Base-by-base conservation (phyloP, 2,113 vertebrate species). In the Alosa alosa region DNA sequence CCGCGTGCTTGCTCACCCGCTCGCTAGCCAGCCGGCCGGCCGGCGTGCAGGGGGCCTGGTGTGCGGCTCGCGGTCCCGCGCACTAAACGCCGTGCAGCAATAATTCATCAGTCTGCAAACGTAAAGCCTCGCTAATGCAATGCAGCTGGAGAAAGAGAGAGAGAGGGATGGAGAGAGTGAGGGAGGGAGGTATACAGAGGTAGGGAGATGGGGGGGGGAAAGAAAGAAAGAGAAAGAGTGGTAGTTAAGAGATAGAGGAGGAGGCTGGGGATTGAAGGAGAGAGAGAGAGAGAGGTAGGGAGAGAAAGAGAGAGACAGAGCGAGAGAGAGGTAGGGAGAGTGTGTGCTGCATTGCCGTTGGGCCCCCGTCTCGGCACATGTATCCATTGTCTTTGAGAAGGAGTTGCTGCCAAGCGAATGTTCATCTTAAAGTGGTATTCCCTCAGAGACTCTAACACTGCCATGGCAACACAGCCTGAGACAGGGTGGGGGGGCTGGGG, bases 371-470 rank as follows among this genome's bases (percentile, higher is more conserved):
- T 36, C 41, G 50, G 84, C 81, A 49, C 81, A 31, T 85, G 60
- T 39, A 83, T 75, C 64, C 47, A 83, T 78, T 78, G 85, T 44
- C 36, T 44, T 84, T 85, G 68, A 45, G 46, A 60, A 47, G 55
- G 88, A 78, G 60, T 50, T 68, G 60, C 85, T 88, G 88, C 84
- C 81, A 87, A 83, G 81, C 81, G 60, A 86, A 78, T 64, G 84
- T 78, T 85, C 85, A 83, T 86, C 85, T 86, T 86, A 83, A 86
- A 83, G 85, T 84, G 81, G 82, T 84, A 84, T 45, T 88, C 83
- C 83, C 68, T 83, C 41, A 25, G 68, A 83, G 68, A 49, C 41
- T 46, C 50, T 83, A 8, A 81, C 83, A 64, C 83, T 86, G 81
- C 88, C 85, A 88, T 88, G 83, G 88, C 83, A 88, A 86, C 85